Conservation (phyloP, 2,888 invertebrate species). For the Patella ulyssiponensis region DNA sequence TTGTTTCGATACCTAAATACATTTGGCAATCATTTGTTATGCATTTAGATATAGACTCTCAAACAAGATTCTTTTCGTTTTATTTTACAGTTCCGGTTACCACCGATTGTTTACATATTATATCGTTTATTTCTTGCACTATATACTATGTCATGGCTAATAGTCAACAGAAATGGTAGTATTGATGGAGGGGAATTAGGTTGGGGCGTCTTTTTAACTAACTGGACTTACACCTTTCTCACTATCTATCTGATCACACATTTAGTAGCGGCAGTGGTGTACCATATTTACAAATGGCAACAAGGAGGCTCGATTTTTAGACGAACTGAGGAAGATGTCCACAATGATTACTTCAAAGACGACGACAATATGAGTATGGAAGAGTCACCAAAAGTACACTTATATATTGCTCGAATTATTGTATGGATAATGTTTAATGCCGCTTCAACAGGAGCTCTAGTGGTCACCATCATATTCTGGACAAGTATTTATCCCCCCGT, state of each 20-base stretch:
- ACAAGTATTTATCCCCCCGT: constrained; percentile 52
- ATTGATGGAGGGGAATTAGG: no score
- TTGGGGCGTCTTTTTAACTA: constrained; percentile 61
- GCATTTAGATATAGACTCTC: no score
- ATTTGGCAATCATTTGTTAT: no score
- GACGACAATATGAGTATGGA: background rate
- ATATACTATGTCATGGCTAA: background rate
- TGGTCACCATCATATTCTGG: constrained; percentile 66
- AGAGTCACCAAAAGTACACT: background rate
- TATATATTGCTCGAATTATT: constrained; percentile 9
- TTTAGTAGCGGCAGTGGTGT: constrained; percentile 38
- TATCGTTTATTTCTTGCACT: background rate
- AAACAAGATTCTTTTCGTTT: no score
- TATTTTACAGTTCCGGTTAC: background rate
- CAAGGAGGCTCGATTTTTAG: background rate
- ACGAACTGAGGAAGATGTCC: background rate
- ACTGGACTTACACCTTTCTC: constrained; percentile 64
- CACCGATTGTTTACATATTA: background rate
- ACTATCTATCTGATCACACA: constrained; percentile 51
- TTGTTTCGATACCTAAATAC: no score
- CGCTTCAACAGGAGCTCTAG: constrained; percentile 45
- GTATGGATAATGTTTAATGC: constrained; percentile 58
- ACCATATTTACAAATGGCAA: constrained; percentile 33
- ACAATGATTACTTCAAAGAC: background rate
- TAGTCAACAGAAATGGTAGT: background rate